Percentiles rank a stretch among this genome's conserved stretches.
Evolutionary conservation across 2,797 vertebrate species (phyloP).

Genomic region (Luscinia megarhynchos): DNA sequence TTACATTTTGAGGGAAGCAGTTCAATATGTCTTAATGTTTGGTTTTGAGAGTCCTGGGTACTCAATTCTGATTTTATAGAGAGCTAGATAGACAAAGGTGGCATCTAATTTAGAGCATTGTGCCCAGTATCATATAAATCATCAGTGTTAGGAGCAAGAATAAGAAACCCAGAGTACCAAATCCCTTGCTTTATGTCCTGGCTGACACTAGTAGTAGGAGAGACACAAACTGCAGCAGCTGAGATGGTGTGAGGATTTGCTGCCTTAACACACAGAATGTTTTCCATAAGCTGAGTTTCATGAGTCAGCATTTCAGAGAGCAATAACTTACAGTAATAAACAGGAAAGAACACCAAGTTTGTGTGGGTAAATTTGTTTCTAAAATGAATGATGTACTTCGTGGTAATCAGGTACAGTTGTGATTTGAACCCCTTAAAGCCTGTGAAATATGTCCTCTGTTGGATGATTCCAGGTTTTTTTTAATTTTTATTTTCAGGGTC

Average conservation of each 20-base stretch:
- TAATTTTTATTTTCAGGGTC: not conserved
- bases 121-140: not conserved
- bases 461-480: not conserved
- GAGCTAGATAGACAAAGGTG: not conserved
- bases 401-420: constrained; percentile 64
- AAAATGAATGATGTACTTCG: constrained; percentile 58
- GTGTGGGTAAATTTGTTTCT: constrained; percentile 67
- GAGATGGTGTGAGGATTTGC: constrained; percentile 39
- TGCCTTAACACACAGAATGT: constrained; percentile 31
- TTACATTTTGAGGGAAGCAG: not conserved
- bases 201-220: constrained; percentile 10
- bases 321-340: constrained; percentile 70
- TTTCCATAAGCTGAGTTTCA: constrained; percentile 56
- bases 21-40: not conserved
- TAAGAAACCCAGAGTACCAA: constrained; percentile 21
- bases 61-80: constrained; percentile 13
- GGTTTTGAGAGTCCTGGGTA: not conserved
- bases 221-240: not conserved
- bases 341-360: constrained; percentile 47
- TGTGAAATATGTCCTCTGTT: constrained; percentile 35
- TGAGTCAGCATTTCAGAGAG: constrained; percentile 63
- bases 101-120: not conserved
- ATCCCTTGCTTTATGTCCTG: constrained; percentile 43
- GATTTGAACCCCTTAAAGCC: constrained; percentile 48
- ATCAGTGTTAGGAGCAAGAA: not conserved